Base-by-base conservation (phyloP, 2,797 vertebrate species). In the Silurus lanzhouensis region DNA sequence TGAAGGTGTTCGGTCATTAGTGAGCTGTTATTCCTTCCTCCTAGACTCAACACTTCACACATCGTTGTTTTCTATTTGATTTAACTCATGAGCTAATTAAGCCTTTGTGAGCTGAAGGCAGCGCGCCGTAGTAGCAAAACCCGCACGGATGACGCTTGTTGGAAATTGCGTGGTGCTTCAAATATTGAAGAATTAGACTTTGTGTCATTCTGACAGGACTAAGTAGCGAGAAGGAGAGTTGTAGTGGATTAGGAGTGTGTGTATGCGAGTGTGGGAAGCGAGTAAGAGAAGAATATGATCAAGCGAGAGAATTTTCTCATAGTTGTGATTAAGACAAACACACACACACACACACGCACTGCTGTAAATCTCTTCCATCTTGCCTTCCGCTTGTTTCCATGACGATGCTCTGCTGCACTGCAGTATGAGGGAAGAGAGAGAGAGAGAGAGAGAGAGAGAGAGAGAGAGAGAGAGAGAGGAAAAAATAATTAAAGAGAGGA, bases 311-410 rank as follows among this genome's bases (percentile, higher is more conserved):
- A 67, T 60, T 9, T 81, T 81, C 52, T 87, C 76, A 81, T 84
- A 70, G 86, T 76, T 52, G 52, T 61, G 66, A 52, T 76, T 84
- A 61, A 83, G 5, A 58, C 58, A 7, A 15, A 6, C 58, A 61
- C 55, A 22, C 10, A 55, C 9, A 31, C 63, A 63, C 71, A 94
- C 31, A 31, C 31, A 31, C 31, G 91, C 89, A 88, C 88, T 89
- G 85, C 88, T 83, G 84, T 88, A 84, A 91, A 89, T 93, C 55
- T 89, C 90, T 92, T 92, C 93, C 92, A 93, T 94, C 94, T 93
- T 94, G 91, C 92, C 93, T 94, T 93, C 85, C 84, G 67, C 93
- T 89, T 93, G 95, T 95, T 95, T 93, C 94, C 93, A 95, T 95
- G 95, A 93, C 94, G 91, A 95, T 95, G 79, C 83, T 92, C 91